Evolutionary conservation across 1,140 invertebrate genomes (phyloP).

Genomic region (Doryteuthis pealeii): DNA sequence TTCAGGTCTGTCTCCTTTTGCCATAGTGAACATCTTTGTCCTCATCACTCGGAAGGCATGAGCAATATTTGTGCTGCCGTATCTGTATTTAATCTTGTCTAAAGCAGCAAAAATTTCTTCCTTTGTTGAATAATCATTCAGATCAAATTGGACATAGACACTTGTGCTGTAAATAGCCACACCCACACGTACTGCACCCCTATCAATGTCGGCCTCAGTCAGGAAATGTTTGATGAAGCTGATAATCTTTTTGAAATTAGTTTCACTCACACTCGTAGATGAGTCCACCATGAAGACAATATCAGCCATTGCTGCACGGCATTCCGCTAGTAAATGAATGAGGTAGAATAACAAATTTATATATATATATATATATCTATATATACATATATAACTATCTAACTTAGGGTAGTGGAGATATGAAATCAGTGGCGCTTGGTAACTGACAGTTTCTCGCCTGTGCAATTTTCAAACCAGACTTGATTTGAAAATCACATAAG

Average conservation of each 20-base stretch:
- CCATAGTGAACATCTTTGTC: constrained; percentile 23
- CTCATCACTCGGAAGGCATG: constrained; percentile 33
- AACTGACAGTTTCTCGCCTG: too few relatives aligned
- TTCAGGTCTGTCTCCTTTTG: constrained; percentile 40
- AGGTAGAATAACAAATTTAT: too few relatives aligned
- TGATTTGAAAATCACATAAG: too few relatives aligned
- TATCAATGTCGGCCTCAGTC: neutral
- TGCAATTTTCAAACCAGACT: too few relatives aligned
- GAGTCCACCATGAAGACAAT: constrained; percentile 15
- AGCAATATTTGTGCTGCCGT: constrained; percentile 40
- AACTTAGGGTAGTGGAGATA: too few relatives aligned
- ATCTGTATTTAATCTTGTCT: constrained; percentile 30
- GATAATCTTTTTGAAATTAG: constrained; percentile 12
- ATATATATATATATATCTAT: too few relatives aligned
- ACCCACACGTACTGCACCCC: neutral
- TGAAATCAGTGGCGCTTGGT: too few relatives aligned
- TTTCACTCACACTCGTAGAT: constrained; percentile 7
- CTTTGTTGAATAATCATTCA: constrained; percentile 25
- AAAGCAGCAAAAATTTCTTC: constrained; percentile 25
- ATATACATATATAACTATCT: too few relatives aligned
- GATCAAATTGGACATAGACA: constrained; percentile 32
- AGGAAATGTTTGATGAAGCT: constrained; percentile 11
- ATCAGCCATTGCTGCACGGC: neutral
- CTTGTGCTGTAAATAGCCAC: constrained; percentile 15
- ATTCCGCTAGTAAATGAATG: constrained; percentile 1